Evolutionary conservation across 2,113 vertebrate genomes (phyloP), one percentile per base, ranked within the genome.

Genomic region (Stigmatopora argus): DNA sequence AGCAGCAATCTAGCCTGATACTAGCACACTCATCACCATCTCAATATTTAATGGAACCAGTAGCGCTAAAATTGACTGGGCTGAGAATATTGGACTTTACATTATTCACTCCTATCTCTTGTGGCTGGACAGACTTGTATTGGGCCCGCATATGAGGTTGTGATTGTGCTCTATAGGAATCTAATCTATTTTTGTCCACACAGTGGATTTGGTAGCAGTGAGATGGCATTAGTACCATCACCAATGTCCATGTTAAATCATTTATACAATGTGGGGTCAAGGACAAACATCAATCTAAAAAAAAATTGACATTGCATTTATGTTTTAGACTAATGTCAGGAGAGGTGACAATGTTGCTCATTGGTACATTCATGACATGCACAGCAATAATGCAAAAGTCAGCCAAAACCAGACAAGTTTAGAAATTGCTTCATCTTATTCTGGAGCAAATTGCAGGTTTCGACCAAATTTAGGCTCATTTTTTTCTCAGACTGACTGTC

Each of bases 31-130:
- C 69, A 31, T 35, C 18, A 64, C 59, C 73, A 67, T 65, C 72
- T 88, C 75, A 84, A 86, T 87, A 80, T 88, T 88, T 82, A 48
- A 89, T 85, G 75, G 65, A 61, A 21, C 13, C 49, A 79, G 75
- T 77, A 78, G 74, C 23, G 62, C 70, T 70, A 69, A 64, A 81
- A 85, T 71, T 1, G 65, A 72, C 71, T 71, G 64, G 66, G 67
- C 64, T 67, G 58, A 59, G 47, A 48, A 64, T 53, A 63, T 69
- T n/a, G 61, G 72, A 64, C 58, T 74, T 67, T 87, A 63, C 80
- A 88, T 88, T 85, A 88, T 90, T 87, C 86, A 88, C 80, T 72
- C 74, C 64, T 70, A 52, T 81, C 79, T 85, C 80, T 83, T 75
- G 65, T 61, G 77, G 62, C 75, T 17, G 46, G 77, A 78, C 76